These are phyloP conservation scores for Propithecus deckenii DNA, from an alignment of 2,797 vertebrate species.

Conservation along the genomic window DNA sequence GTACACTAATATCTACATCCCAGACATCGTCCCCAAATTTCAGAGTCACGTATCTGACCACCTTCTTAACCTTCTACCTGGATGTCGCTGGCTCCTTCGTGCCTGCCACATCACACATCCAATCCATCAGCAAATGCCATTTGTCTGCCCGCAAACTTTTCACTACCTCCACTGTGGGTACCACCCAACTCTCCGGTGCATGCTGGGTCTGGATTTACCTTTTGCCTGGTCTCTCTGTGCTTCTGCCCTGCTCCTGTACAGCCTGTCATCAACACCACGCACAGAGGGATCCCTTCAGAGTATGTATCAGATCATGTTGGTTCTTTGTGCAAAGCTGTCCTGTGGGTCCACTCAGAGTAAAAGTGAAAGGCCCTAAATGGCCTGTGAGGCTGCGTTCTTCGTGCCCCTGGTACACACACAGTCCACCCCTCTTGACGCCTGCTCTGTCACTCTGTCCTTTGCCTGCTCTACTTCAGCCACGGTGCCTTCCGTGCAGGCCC, in stretches of 20 bases:
- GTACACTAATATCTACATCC: not conserved
- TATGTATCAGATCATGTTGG: no score
- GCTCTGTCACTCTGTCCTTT: not conserved
- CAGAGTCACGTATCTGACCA: not conserved
- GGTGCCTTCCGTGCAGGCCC: not conserved
- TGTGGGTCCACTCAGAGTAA: not conserved
- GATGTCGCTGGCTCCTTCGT: fast-evolving
- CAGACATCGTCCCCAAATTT: not conserved
- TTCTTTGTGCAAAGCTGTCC: not conserved
- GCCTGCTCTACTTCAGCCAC: not conserved
- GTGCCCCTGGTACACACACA: fast-evolving
- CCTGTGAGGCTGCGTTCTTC: fast-evolving
- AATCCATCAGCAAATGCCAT: no score
- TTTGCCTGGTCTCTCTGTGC: not conserved
- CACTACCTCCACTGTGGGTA: fast-evolving
- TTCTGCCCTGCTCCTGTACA: not conserved
- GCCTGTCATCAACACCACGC: no score
- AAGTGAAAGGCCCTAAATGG: not conserved
- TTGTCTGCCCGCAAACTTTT: not conserved
- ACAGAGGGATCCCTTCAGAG: not conserved
- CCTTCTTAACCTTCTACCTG: not conserved
- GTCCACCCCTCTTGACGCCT: no score
- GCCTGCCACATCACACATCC: fast-evolving
- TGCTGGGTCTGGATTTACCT: not conserved
- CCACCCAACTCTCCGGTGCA: fast-evolving